Evolutionary conservation across 2,888 invertebrate genomes (phyloP).

Genomic region (Phaonia tiefii): DNA sequence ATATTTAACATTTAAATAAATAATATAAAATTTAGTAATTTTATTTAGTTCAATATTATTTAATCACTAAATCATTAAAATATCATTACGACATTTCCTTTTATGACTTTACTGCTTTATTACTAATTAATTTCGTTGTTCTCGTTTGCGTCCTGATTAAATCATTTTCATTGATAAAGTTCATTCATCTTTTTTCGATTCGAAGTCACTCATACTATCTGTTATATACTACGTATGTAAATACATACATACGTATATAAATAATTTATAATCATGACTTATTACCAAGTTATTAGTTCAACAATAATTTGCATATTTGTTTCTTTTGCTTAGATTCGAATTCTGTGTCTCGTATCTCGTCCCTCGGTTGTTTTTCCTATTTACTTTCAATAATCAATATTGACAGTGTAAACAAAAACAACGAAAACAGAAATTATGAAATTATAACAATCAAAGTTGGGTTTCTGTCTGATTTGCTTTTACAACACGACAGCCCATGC

Average conservation of each 20-base stretch:
- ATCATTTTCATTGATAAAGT: slow-evolving; percentile 54
- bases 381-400: slow-evolving; percentile 46
- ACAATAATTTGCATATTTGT: slow-evolving; percentile 26
- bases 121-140: too few relatives aligned
- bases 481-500: slow-evolving; percentile 26
- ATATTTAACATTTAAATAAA: too few relatives aligned
- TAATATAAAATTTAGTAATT: too few relatives aligned
- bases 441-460: slow-evolving; percentile 54
- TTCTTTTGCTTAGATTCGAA: neutral
- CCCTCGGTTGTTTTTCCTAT: slow-evolving; percentile 1
- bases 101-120: too few relatives aligned
- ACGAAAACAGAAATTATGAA: slow-evolving; percentile 14
- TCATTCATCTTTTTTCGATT: slow-evolving; percentile 31
- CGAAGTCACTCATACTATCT: slow-evolving; percentile 5
- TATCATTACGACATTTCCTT: too few relatives aligned
- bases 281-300: too few relatives aligned
- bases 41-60: too few relatives aligned
- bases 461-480: slow-evolving; percentile 39
- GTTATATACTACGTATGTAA: slow-evolving; percentile 7
- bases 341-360: too few relatives aligned
- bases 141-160: too few relatives aligned
- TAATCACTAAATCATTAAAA: too few relatives aligned
- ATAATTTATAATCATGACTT: slow-evolving; percentile 28
- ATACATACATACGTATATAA: neutral
- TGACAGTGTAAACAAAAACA: slow-evolving; percentile 42